A percentile compares a stretch with the other conserved stretches of the same genome.
Evolutionary conservation across 2,888 invertebrate species (phyloP).

Genomic region (Cheilosia variabilis): DNA sequence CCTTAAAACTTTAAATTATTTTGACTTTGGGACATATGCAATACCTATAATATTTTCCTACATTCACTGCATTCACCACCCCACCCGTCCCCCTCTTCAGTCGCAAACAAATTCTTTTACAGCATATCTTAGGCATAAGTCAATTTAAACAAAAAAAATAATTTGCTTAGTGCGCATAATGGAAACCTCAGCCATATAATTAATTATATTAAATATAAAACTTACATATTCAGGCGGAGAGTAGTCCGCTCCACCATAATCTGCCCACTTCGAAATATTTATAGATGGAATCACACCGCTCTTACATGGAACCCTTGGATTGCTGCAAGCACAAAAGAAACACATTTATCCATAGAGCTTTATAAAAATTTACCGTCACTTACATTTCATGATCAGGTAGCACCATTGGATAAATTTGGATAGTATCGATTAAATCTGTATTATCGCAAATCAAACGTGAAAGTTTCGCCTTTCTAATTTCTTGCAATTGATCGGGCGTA

Average conservation of each 20-base stretch:
- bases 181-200: too few species aligned
- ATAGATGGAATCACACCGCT: constrained; percentile 94
- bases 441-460: constrained; percentile 95
- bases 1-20: too few species aligned
- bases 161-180: too few species aligned
- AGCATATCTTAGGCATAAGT: too few species aligned
- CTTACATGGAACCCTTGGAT: constrained; percentile 96
- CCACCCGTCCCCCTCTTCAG: too few species aligned
- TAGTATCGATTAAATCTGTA: constrained; percentile 95
- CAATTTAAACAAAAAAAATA: too few species aligned
- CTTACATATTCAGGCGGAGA: constrained; percentile 87
- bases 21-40: too few species aligned
- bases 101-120: too few species aligned
- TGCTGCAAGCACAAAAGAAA: constrained; percentile 85
- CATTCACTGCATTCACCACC: too few species aligned
- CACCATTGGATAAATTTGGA: constrained; percentile 96
- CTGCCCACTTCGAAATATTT: constrained; percentile 96
- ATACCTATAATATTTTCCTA: too few species aligned
- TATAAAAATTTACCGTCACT: constrained; percentile 82
- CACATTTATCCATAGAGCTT: neutral
- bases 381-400: constrained; percentile 96
- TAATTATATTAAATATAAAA: constrained; percentile 78
- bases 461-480: constrained; percentile 91
- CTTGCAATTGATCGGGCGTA: constrained; percentile 92
- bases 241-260: constrained; percentile 86